Evolutionary conservation across 2,113 vertebrate species (phyloP).

Genomic region (Petromus typicus): DNA sequence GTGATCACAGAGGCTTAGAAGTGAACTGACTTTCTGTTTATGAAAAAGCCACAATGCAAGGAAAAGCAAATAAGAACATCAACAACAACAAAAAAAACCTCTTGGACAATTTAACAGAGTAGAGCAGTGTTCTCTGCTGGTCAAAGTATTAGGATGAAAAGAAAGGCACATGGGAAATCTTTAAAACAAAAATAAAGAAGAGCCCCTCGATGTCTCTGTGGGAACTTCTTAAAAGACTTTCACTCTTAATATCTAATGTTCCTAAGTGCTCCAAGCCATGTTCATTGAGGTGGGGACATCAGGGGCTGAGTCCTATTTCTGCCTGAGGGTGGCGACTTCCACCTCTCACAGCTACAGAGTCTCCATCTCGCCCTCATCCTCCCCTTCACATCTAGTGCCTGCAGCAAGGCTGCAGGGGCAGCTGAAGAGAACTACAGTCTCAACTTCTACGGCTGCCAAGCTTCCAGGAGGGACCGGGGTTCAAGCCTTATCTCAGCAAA

Average conservation of each 20-base stretch:
- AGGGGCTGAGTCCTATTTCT: neutral
- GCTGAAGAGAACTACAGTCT: neutral
- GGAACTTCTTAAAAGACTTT: neutral
- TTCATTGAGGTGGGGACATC: neutral
- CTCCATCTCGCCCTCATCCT: neutral
- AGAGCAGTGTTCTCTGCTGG: slow-evolving; percentile 50
- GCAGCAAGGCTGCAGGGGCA: neutral
- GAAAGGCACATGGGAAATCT: neutral
- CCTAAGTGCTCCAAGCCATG: neutral
- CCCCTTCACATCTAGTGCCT: neutral
- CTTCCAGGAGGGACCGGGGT: neutral
- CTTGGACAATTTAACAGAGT: neutral
- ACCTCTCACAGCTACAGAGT: neutral
- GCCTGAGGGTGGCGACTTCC: neutral
- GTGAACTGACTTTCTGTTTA: slow-evolving; percentile 70
- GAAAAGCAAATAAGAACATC: slow-evolving; percentile 64
- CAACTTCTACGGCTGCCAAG: neutral
- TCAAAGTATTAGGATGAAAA: slow-evolving; percentile 26
- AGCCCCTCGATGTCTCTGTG: neutral
- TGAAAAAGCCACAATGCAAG: slow-evolving; percentile 74
- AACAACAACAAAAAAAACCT: neutral
- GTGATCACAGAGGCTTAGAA: slow-evolving; percentile 72
- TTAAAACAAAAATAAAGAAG: neutral
- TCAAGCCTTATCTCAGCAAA: neutral
- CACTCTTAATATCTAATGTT: neutral